These are phyloP conservation scores for Papilio polyxenes DNA, from an alignment of 1,140 invertebrate genomes.

Conservation along the genomic window DNA sequence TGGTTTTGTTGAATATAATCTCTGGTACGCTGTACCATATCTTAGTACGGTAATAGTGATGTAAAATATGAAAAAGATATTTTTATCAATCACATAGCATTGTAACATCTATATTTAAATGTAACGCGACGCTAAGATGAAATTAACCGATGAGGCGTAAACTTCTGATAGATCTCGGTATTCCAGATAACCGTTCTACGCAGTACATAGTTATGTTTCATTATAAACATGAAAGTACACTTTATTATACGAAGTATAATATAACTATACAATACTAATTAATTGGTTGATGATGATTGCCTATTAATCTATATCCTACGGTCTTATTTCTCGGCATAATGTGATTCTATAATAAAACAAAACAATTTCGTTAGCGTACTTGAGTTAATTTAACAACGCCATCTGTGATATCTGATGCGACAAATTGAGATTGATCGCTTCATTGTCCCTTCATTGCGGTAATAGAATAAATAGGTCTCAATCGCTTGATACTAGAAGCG, in stretches of 20 bases:
- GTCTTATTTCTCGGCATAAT: not conserved
- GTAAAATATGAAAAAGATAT: not conserved
- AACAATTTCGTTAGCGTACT: not conserved
- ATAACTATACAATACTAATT: too few relatives aligned
- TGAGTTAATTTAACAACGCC: not conserved
- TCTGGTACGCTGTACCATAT: too few relatives aligned
- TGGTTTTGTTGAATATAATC: too few relatives aligned
- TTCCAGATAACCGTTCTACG: not conserved
- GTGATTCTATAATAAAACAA: not conserved
- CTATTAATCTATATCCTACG: too few relatives aligned
- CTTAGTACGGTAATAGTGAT: not conserved
- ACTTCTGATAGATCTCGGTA: not conserved
- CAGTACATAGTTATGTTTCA: not conserved
- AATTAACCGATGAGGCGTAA: not conserved
- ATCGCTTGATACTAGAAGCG: constrained; percentile 7
- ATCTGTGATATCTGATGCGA: constrained; percentile 16
- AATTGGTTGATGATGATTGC: too few relatives aligned
- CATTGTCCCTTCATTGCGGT: constrained; percentile 28
- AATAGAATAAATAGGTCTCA: constrained; percentile 27
- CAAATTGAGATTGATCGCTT: constrained; percentile 31
- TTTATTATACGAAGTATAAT: too few relatives aligned
- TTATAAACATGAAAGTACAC: too few relatives aligned
- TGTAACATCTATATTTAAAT: not conserved
- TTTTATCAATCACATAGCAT: not conserved
- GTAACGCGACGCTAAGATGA: not conserved